Evolutionary conservation across 2,888 invertebrate genomes (phyloP).

Genomic region (Marasmarcha lunaedactyla): DNA sequence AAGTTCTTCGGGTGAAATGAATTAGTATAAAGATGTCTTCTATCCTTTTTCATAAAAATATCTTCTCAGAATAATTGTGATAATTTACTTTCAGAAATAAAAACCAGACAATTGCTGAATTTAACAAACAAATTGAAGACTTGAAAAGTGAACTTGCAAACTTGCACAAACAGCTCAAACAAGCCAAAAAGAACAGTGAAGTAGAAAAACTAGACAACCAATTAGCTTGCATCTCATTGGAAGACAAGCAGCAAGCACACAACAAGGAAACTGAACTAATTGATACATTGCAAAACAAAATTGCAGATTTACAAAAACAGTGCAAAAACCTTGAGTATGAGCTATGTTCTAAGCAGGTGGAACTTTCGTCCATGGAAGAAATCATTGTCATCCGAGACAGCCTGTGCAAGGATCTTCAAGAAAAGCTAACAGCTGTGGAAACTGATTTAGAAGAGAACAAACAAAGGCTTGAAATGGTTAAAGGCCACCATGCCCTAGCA

Average conservation of each 20-base stretch:
- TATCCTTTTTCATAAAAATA: too few species aligned
- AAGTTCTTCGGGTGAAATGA: too few species aligned
- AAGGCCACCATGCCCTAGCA: conserved; percentile 60
- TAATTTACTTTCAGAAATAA: conserved; percentile 59
- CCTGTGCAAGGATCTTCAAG: conserved; percentile 54
- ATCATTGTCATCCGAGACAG: conserved; percentile 54
- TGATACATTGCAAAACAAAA: conserved; percentile 29
- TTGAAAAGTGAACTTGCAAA: conserved; percentile 40
- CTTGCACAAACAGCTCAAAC: conserved; percentile 30
- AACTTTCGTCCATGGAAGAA: conserved; percentile 49
- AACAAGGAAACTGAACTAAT: conserved; percentile 17
- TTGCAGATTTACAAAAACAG: conserved; percentile 35
- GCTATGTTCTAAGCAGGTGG: conserved; percentile 48
- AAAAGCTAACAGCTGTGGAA: conserved; percentile 47
- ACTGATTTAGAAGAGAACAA: conserved; percentile 43
- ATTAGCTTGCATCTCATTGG: conserved; percentile 12
- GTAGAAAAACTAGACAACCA: background rate
- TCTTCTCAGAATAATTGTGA: too few species aligned
- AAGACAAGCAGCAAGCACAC: conserved; percentile 5
- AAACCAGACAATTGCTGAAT: conserved; percentile 50
- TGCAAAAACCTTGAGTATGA: conserved; percentile 50
- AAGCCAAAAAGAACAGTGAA: conserved; percentile 13
- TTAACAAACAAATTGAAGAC: conserved; percentile 55
- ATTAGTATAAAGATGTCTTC: too few species aligned
- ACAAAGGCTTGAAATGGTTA: conserved; percentile 60